Evolutionary conservation across 1,140 invertebrate genomes (phyloP).

Genomic region (Diabrotica virgifera): DNA sequence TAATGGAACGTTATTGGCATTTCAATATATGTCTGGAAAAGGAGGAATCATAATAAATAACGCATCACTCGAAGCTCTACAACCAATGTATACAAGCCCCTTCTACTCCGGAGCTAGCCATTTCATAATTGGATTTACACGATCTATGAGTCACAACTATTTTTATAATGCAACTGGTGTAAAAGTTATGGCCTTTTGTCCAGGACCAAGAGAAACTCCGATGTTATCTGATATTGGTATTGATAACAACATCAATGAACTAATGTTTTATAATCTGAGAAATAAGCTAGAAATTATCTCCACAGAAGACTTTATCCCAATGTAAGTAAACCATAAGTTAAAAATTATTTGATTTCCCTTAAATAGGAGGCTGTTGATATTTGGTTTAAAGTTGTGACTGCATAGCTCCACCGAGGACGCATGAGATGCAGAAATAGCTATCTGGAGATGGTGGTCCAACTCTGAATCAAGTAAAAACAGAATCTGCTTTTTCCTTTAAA

Average conservation of each 20-base stretch:
- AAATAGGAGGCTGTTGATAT: no score
- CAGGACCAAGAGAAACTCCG: constrained; percentile 42
- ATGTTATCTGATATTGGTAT: constrained; percentile 41
- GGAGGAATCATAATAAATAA: constrained; percentile 51
- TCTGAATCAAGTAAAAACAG: no score
- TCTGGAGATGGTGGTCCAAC: no score
- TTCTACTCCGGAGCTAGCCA: constrained; percentile 54
- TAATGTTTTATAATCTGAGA: not conserved
- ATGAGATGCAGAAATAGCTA: no score
- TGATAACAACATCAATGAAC: not conserved
- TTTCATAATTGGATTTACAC: constrained; percentile 52
- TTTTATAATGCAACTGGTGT: constrained; percentile 48
- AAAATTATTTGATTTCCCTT: no score
- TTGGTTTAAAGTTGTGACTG: no score
- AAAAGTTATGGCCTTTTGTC: constrained; percentile 48
- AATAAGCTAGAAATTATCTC: not conserved
- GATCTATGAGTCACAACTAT: constrained; percentile 41
- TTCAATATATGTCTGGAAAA: constrained; percentile 50
- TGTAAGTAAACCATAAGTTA: not conserved
- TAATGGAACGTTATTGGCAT: constrained; percentile 46
- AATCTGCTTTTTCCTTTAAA: no score
- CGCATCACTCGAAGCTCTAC: constrained; percentile 49
- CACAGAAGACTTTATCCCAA: not conserved
- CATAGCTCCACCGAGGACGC: no score
- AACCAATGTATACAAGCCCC: constrained; percentile 47